These are phyloP conservation scores for Spea multiplicata DNA, from an alignment of 2,113 vertebrate genomes.

Conservation along the genomic window DNA sequence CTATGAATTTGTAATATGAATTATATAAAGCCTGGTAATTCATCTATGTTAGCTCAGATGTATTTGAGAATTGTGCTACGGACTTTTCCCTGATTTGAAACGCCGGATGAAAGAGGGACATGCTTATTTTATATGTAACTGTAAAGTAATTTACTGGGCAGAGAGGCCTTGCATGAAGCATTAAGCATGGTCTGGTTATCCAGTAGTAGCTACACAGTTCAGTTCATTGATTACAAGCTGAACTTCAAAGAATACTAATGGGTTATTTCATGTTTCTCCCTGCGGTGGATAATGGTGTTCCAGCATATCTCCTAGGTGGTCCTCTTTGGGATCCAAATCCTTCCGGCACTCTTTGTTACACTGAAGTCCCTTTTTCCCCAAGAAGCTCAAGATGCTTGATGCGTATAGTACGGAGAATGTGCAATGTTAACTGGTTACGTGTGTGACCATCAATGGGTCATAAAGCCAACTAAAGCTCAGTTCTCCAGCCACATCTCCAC, in stretches of 20 bases:
- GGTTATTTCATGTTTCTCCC: slow-evolving; percentile 8
- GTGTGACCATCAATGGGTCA: too few relatives aligned
- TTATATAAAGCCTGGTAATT: slow-evolving; percentile 99
- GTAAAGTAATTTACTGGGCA: slow-evolving; percentile 89
- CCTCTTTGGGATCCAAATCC: too few relatives aligned
- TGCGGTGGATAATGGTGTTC: neutral
- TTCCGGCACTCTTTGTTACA: too few relatives aligned
- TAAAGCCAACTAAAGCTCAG: too few relatives aligned
- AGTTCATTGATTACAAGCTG: slow-evolving; percentile 35
- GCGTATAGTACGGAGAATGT: too few relatives aligned
- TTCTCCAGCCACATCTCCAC: too few relatives aligned
- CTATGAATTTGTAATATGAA: slow-evolving; percentile 99
- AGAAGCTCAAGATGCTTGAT: too few relatives aligned
- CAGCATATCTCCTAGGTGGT: too few relatives aligned
- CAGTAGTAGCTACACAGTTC: slow-evolving; percentile 53
- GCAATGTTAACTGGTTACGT: too few relatives aligned
- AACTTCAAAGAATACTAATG: slow-evolving; percentile 38
- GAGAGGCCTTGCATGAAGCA: slow-evolving; percentile 72
- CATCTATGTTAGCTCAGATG: slow-evolving; percentile 99
- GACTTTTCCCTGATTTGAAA: slow-evolving; percentile 90
- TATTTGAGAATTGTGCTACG: slow-evolving; percentile 93
- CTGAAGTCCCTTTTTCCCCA: too few relatives aligned
- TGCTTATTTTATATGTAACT: slow-evolving; percentile 84
- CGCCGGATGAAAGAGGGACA: slow-evolving; percentile 88
- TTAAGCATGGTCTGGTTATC: slow-evolving; percentile 83